Evolutionary conservation across 2,888 invertebrate species (phyloP).

Genomic region (Sarcophaga carnaria): DNA sequence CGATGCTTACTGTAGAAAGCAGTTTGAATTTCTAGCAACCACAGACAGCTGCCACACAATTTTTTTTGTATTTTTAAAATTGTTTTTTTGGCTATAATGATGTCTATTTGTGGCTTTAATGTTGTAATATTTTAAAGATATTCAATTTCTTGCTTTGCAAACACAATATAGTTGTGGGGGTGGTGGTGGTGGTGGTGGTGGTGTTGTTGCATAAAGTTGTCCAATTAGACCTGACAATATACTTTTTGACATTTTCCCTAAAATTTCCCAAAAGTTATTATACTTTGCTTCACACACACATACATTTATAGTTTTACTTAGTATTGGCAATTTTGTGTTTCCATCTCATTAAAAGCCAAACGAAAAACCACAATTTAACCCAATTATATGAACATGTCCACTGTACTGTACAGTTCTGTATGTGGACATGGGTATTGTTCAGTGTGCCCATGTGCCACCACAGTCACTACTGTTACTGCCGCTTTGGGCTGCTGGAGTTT

Average conservation of each 20-base stretch:
- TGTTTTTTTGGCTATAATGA: too few relatives aligned
- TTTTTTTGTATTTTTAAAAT: too few relatives aligned
- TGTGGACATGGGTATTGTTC: neutral
- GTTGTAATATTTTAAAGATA: too few relatives aligned
- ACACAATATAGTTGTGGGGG: too few relatives aligned
- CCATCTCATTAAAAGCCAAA: slow-evolving; percentile 20
- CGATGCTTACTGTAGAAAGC: too few relatives aligned
- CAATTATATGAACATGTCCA: slow-evolving; percentile 3
- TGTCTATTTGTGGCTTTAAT: too few relatives aligned
- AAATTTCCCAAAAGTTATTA: neutral
- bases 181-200: too few relatives aligned
- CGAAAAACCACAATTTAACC: slow-evolving; percentile 37
- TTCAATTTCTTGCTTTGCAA: too few relatives aligned
- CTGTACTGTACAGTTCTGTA: neutral
- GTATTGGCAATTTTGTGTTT: neutral
- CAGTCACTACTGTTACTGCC: neutral
- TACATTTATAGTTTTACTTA: neutral
- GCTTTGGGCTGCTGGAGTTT: neutral
- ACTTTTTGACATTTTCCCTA: neutral
- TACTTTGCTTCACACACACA: neutral
- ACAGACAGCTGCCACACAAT: too few relatives aligned
- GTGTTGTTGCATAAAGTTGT: neutral
- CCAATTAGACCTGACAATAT: neutral
- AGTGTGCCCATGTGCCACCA: neutral
- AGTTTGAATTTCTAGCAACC: too few relatives aligned